Evolutionary conservation across 2,113 vertebrate species (phyloP).

Genomic region (Ibidorhyncha struthersii): DNA sequence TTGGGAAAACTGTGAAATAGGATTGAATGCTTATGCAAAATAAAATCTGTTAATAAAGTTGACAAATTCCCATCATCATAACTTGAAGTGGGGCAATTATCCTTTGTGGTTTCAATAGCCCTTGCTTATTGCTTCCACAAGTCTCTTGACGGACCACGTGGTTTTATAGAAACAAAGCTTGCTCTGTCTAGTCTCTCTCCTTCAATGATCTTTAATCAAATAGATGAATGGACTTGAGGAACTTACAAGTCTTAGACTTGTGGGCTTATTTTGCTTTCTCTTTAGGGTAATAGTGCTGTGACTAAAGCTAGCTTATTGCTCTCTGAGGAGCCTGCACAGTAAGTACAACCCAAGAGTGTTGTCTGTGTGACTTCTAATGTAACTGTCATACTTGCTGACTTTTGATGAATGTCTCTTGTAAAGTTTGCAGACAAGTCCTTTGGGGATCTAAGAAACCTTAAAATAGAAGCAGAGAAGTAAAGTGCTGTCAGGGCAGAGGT

Average conservation of each 20-base stretch:
- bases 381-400: not conserved
- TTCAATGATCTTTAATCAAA: not conserved
- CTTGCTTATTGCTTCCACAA: not conserved
- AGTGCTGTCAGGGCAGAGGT: not conserved
- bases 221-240: not conserved
- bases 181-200: not conserved
- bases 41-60: not conserved
- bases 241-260: not conserved
- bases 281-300: not conserved
- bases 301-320: not conserved
- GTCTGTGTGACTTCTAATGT: not conserved
- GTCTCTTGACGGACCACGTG: not conserved
- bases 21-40: not conserved
- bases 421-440: not conserved
- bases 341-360: not conserved
- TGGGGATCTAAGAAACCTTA: not conserved
- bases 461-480: not conserved
- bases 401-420: not conserved
- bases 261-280: not conserved
- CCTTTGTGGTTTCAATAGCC: not conserved
- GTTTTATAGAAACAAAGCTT: not conserved
- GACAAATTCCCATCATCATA: not conserved
- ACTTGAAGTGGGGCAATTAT: not conserved
- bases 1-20: not conserved
- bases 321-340: not conserved